Conservation (phyloP, 2,888 invertebrate species). For the Dryobotodes eremita region DNA sequence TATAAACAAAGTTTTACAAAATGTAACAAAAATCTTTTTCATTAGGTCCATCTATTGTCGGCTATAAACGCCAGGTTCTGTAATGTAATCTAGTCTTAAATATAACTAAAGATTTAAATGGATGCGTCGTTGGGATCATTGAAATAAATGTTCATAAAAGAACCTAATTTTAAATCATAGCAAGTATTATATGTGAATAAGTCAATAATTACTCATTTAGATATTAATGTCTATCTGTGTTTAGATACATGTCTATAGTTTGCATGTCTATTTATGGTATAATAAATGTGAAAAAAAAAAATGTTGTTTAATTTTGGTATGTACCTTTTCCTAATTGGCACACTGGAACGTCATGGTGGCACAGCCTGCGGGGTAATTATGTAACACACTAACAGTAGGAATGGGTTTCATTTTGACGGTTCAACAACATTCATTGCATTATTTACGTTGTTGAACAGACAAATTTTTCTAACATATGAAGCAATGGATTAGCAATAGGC, state of each 20-base stretch:
- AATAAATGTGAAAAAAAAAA: slow-evolving; percentile 5
- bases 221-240: background rate
- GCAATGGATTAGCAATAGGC: no score
- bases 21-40: background rate
- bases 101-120: background rate
- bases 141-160: background rate
- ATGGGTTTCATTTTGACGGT: no score
- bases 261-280: background rate
- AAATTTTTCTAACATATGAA: no score
- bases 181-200: slow-evolving; percentile 5
- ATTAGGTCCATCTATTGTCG: background rate
- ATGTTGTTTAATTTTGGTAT: background rate
- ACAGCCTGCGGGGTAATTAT: no score
- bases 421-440: no score
- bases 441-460: no score
- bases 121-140: background rate
- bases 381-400: no score
- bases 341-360: no score
- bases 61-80: background rate
- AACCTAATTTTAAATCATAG: background rate
- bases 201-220: slow-evolving; percentile 8
- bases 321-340: background rate
- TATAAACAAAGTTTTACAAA: background rate
- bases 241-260: background rate
- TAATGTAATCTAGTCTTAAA: background rate